Evolutionary conservation across 1,140 invertebrate genomes (phyloP).

Genomic region (Manduca sexta): DNA sequence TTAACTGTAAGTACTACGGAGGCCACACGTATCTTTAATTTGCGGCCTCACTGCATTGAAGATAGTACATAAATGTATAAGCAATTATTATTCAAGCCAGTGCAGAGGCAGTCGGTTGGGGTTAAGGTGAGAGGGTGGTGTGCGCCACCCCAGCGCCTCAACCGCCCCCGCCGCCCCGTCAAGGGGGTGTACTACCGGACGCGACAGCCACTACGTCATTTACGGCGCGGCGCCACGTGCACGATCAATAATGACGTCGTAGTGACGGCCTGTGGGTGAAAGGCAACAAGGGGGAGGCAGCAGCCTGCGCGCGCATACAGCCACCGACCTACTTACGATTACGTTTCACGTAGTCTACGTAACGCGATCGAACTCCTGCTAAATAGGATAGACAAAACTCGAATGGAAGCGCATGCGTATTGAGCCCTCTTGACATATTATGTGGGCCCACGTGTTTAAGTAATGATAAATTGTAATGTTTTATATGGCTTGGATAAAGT

Average conservation of each 20-base stretch:
- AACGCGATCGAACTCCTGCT: constrained; percentile 54
- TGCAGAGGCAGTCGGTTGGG: too few species aligned
- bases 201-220: constrained; percentile 63
- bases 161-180: neutral
- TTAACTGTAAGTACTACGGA: too few species aligned
- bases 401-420: neutral
- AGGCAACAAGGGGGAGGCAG: neutral
- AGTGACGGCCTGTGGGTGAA: constrained; percentile 14
- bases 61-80: too few species aligned
- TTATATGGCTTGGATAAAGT: too few species aligned
- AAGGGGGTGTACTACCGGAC: constrained; percentile 48
- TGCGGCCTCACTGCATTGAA: too few species aligned
- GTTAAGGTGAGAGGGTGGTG: too few species aligned
- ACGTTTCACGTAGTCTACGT: constrained; percentile 66
- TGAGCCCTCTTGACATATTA: too few species aligned
- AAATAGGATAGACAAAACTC: constrained; percentile 11
- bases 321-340: constrained; percentile 64
- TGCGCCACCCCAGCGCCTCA: neutral
- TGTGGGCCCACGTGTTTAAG: too few species aligned
- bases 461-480: too few species aligned
- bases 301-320: constrained; percentile 52
- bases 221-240: constrained; percentile 58
- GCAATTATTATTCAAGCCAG: too few species aligned
- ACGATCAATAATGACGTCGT: constrained; percentile 69
- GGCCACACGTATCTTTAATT: too few species aligned